These are phyloP conservation scores for Cenopis cana DNA, from an alignment of 2,888 invertebrate species.

Conservation along the genomic window DNA sequence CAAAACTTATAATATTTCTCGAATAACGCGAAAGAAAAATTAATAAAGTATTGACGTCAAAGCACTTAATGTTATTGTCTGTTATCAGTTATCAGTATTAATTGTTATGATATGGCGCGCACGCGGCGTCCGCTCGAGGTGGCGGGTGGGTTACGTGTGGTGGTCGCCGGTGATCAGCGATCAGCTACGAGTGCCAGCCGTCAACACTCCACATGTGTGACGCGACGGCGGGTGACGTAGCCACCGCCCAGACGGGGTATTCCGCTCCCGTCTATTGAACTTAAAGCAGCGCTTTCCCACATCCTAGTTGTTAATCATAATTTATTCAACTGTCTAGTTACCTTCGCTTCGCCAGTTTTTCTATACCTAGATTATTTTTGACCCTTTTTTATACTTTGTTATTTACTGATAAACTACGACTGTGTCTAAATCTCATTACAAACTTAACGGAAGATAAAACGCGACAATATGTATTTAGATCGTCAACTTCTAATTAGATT, in stretches of 20 bases:
- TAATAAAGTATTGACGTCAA: slow-evolving; percentile 54
- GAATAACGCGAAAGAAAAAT: slow-evolving; percentile 4
- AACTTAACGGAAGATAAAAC: not conserved
- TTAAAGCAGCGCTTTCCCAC: slow-evolving; percentile 17
- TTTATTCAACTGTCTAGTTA: not conserved
- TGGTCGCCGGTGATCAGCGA: slow-evolving; percentile 43
- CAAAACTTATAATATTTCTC: not conserved
- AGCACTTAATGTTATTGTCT: slow-evolving; percentile 57
- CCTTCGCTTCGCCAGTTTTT: not conserved
- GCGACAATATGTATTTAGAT: not conserved
- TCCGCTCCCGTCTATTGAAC: slow-evolving; percentile 24
- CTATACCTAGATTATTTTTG: too few species aligned
- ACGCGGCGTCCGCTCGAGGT: slow-evolving; percentile 58
- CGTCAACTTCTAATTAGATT: slow-evolving; percentile 18
- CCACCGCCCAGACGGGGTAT: slow-evolving; percentile 11
- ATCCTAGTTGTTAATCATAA: not conserved
- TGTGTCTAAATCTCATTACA: not conserved
- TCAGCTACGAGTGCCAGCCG: not conserved
- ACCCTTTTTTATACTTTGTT: not conserved
- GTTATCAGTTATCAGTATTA: slow-evolving; percentile 62
- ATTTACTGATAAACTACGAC: not conserved
- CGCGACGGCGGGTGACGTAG: slow-evolving; percentile 40
- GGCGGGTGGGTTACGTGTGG: slow-evolving; percentile 65
- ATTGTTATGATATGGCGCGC: slow-evolving; percentile 62
- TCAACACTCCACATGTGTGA: slow-evolving; percentile 51